Evolutionary conservation across 2,888 invertebrate genomes (phyloP).

Genomic region (Philopedon plagiatum): DNA sequence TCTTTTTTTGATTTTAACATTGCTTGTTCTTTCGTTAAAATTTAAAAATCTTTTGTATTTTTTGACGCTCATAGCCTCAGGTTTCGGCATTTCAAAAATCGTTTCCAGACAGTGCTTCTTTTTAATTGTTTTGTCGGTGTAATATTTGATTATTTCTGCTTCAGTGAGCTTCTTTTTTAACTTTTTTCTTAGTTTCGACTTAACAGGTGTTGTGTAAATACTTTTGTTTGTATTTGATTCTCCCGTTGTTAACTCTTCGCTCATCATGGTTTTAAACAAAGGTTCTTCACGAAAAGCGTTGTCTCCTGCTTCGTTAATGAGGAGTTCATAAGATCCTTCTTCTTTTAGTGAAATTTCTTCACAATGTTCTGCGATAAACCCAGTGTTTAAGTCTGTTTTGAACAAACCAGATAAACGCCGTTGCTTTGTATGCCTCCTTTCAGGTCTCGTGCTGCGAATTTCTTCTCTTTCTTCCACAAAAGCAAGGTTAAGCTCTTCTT

Average conservation of each 20-base stretch:
- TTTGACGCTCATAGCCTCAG: conserved; percentile 10
- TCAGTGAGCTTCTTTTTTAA: background rate
- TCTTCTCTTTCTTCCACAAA: background rate
- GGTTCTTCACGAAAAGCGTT: background rate
- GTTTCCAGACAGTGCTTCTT: conserved; percentile 33
- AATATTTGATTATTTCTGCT: conserved; percentile 35
- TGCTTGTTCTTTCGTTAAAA: conserved; percentile 33
- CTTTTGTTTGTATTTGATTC: background rate
- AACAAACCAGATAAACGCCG: conserved; percentile 20
- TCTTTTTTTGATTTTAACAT: conserved; percentile 19
- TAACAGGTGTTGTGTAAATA: background rate
- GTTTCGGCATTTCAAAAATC: conserved; percentile 34
- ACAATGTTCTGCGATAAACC: conserved; percentile 14
- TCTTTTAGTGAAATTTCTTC: background rate
- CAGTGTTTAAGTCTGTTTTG: conserved; percentile 25
- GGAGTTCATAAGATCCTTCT: background rate
- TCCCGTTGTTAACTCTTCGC: background rate
- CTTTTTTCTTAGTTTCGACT: conserved; percentile 15
- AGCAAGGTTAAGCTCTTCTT: background rate
- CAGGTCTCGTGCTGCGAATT: background rate
- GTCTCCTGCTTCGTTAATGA: background rate
- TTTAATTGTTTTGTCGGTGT: conserved; percentile 32
- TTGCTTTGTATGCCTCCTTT: background rate
- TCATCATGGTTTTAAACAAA: background rate
- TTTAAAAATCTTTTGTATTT: conserved; percentile 37